Evolutionary conservation across 2,888 invertebrate species (phyloP), one percentile per base, ranked within the genome.

Genomic region (Oscheius sp.): DNA sequence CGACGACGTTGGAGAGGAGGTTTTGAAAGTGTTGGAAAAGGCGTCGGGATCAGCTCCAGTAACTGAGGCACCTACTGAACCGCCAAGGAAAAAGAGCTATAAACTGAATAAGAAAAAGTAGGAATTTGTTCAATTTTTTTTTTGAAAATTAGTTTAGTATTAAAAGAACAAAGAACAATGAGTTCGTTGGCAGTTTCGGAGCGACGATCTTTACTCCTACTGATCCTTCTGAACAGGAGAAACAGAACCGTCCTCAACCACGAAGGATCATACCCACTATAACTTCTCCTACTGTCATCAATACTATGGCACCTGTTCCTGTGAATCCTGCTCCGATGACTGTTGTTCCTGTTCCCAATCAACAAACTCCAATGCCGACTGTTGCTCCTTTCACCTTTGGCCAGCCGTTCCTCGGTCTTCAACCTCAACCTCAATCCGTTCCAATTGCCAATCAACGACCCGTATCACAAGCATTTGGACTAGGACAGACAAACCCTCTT

Each of bases 1-100:
- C 50, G 77, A 79, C 20, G 83, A 80, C n/a, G 82, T 83, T 5
- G 74, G 75, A 14, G 45, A 54, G 6, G 83, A 83, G 51, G 77
- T 83, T 9, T 47, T 68, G 20, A 67, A 75, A 49, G 78, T 83
- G 14, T 70, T 83, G 44, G 72, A 69, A n/a, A 76, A 76, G 38
- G 72, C 76, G 9, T 51, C 45, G 2, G 66, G 56, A 2, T 32
- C 66, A 2, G 28, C 36, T 6, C 47, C 56, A 1, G 30, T 67
- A 49, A 12, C 32, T 3, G 14, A 17, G 20, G 73, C 68, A 36
- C 65, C 57, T 2, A 62, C 70, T 33, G 24, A 72, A 3, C 71
- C 68, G 2, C 54, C 36, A 30, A 49, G 24, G 14, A 22, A 17
- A 4, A 51, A 22, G 17, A n/a, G n/a, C n/a, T n/a, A n/a, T n/a